phyloP scores from a whole-genome alignment of 1,140 invertebrate species.

The Drosophila yakuba region DNA sequence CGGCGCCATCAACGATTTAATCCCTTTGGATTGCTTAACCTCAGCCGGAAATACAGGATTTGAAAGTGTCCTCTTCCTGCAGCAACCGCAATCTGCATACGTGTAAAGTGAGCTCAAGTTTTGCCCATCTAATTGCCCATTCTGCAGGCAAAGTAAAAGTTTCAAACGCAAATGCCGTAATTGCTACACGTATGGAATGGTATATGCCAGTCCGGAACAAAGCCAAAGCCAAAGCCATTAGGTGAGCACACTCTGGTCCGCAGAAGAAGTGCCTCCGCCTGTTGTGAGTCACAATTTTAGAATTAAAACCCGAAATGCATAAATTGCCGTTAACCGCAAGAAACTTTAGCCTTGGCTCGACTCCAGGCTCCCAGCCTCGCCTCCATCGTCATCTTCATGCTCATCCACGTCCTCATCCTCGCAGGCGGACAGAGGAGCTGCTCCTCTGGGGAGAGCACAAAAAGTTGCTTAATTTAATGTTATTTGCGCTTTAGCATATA shows the following conservation, averaged over 20 bases:
- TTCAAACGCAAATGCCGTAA: slow-evolving; percentile 65
- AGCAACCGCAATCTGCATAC: neutral
- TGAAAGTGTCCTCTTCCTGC: neutral
- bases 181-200: slow-evolving; percentile 66
- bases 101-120: slow-evolving; percentile 24
- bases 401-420: slow-evolving; percentile 10
- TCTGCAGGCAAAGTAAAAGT: slow-evolving; percentile 60
- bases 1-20: neutral
- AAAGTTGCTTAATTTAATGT: slow-evolving; percentile 85
- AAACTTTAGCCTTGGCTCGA: slow-evolving; percentile 73
- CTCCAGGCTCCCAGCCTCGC: slow-evolving; percentile 22
- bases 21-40: neutral
- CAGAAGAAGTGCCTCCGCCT: slow-evolving; percentile 44
- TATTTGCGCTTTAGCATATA: slow-evolving; percentile 84
- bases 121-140: slow-evolving; percentile 46
- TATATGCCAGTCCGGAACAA: slow-evolving; percentile 20
- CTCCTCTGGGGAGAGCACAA: slow-evolving; percentile 57
- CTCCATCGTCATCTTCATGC: slow-evolving; percentile 1
- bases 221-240: slow-evolving; percentile 65
- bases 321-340: slow-evolving; percentile 81
- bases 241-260: slow-evolving; percentile 50
- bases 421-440: slow-evolving; percentile 20
- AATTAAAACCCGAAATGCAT: slow-evolving; percentile 78
- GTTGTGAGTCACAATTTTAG: slow-evolving; percentile 81
- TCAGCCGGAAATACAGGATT: neutral